Evolutionary conservation across 1,140 invertebrate species (phyloP), one percentile per base, ranked within the genome.

Genomic region (Pissodes strobi): DNA sequence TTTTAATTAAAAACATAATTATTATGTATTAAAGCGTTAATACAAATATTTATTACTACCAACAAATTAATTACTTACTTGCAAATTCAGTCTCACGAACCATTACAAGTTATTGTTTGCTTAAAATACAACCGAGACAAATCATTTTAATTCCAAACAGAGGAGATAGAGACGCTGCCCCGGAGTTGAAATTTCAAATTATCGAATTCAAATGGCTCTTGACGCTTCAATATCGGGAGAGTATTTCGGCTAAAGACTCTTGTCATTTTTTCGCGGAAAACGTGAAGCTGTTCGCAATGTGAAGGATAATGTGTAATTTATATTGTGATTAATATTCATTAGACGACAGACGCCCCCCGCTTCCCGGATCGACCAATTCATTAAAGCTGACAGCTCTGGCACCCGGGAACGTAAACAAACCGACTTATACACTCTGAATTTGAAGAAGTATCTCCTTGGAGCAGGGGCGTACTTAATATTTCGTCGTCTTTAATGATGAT

Each of bases 291-390:
- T 45, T 52, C 15, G 34, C 17, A 45, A 62, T 62, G 59, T 43
- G 48, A 34, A 34, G 59, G 59, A 62, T 62, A 62, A 62, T 19
- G 59, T 52, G 59, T 52, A 62, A 62, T 62, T 62, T 62, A 62
- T 51, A 62, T 62, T 62, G 59, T 62, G 59, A 62, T 62, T 62
- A 62, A 62, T 62, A 62, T 62, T 62, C 59, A 62, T 62, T 62
- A 62, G 37, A 34, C 21, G 46, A 27, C 25, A 49, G 45, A 23
- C 34, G 9, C 27, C 27, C 45, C 59, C 10, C 15, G 13, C 25
- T 43, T 39, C 48, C 22, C 59, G 8, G 8, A 52, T 62, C 59
- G 46, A 62, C 59, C 48, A 52, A 62, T 62, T 62, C 59, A 52
- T 62, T 62, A 62, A 62, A 62, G 27, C 25, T 62, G 46, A 62